Evolutionary conservation across 2,888 invertebrate genomes (phyloP), one percentile per base, ranked within the genome.

Genomic region (Athalia circularis): DNA sequence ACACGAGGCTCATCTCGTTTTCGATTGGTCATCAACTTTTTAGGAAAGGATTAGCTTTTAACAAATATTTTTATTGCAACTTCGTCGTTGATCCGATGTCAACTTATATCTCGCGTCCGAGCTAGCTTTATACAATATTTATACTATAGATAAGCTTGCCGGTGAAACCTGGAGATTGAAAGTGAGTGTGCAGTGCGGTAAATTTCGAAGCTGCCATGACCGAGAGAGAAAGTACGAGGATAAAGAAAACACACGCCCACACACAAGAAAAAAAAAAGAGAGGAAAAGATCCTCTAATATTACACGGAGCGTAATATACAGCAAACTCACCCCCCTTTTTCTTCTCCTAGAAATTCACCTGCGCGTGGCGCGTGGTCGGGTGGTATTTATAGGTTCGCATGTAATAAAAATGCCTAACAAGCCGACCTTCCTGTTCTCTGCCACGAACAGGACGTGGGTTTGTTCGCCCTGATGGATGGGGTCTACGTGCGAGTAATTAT

Each of bases 321-420:
- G 54, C 54, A 54, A 54, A 11, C 54, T n/a, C 8, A 54, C 54
- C 9, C 9, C 54, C 8, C n/a, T n/a, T n/a, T 62, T n/a, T 15
- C n/a, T 6, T 61, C 72, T 43, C 11, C 5, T 5, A 57, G 59
- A 15, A 62, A 47, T 68, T 68, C 54, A 29, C 15, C 68, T 54
- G 68, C 54, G 29, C n/a, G 43, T 68, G 68, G 52, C 68, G 52
- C 54, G 52, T 65, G 65, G 48, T 48, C 59, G 72, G 47, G 15
- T 59, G 72, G 72, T 72, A 72, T 72, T 72, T 72, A 72, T 72
- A 72, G 72, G 72, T 72, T 72, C 72, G 72, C 72, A 59, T 72
- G 72, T 72, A 72, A 72, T 72, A 72, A 72, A 72, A 72, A 61
- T 72, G 72, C 72, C 72, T 72, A 72, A 72, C 72, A 72, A 72